Conservation (phyloP, 2,888 invertebrate species). For the Acanthacorydalis orientalis region DNA sequence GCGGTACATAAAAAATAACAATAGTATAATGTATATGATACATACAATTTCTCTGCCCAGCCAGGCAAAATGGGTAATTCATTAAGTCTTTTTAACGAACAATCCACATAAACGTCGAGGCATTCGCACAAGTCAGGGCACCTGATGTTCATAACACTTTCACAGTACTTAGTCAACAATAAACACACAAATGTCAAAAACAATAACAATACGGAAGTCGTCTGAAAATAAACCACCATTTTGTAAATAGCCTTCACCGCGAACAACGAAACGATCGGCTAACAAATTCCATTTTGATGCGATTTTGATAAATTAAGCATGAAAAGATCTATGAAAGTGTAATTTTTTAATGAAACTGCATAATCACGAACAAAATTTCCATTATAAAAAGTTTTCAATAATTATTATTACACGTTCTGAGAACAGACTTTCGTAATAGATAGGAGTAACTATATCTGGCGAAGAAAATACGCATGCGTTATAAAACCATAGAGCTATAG, state of each 20-base stretch:
- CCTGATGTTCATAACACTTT: conserved; percentile 17
- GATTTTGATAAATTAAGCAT: too few species aligned
- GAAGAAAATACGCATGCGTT: too few species aligned
- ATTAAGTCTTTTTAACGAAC: conserved; percentile 51
- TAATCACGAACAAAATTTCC: too few species aligned
- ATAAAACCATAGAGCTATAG: too few species aligned
- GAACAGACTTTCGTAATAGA: too few species aligned
- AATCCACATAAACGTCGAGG: conserved; percentile 56
- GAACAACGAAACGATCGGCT: neutral
- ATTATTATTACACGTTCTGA: too few species aligned
- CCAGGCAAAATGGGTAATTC: conserved; percentile 53
- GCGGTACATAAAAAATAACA: too few species aligned
- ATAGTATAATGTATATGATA: too few species aligned
- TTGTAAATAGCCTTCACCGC: conserved; percentile 16
- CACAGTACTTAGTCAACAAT: neutral
- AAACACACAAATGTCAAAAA: conserved; percentile 13
- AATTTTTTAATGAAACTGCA: too few species aligned
- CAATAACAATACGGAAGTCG: conserved; percentile 13
- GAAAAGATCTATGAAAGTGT: too few species aligned
- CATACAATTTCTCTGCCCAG: conserved; percentile 64
- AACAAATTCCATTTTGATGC: neutral
- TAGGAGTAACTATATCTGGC: too few species aligned
- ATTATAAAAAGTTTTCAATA: too few species aligned
- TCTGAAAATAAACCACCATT: conserved; percentile 29
- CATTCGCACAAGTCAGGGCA: conserved; percentile 58